Evolutionary conservation across 2,888 invertebrate species (phyloP), one percentile per base, ranked within the genome.

Genomic region (Ennomos fuscantarius): DNA sequence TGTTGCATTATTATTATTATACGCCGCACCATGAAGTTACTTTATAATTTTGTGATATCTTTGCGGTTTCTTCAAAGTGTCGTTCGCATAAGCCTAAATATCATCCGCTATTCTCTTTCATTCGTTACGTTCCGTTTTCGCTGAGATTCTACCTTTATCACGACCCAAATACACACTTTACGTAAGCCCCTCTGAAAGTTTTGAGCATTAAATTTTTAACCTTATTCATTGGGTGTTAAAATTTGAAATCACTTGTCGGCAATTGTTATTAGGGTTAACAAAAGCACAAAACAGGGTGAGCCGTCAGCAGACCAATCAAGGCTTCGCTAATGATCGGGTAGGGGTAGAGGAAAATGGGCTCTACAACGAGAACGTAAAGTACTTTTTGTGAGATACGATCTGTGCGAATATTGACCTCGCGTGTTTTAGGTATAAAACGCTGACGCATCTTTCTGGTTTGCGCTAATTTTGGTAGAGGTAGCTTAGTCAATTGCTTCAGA

Each of bases 231-330:
- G 42, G 46, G 45, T 11, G 46, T 41, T 65, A 68, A 62, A 65
- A 60, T 55, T 52, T 51, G 45, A 57, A 68, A 63, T 63, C 45
- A 56, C 57, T 55, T 62, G 58, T 44, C 40, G 13, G 55, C 60
- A 62, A 59, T 60, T 55, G 63, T 67, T 65, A 54, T 62, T 57
- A 63, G 60, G 70, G 74, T 74, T 75, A 69, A 74, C 77, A 74
- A 80, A 78, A 74, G 73, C 73, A 70, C 75, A 74, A 76, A 78
- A 78, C 76, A 69, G 73, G 76, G 72, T 72, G 73, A 69, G 69
- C 67, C 76, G 74, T 75, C 74, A 72, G 46, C 75, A 70, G 78
- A 73, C 74, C 78, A 79, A 81, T 81, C 81, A 78, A 78, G 74
- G 77, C 72, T 69, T 69, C 68, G 68, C 70, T 80, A 79, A 80